phyloP scores from a whole-genome alignment of 1,140 invertebrate species.

The Aphis craccivora region DNA sequence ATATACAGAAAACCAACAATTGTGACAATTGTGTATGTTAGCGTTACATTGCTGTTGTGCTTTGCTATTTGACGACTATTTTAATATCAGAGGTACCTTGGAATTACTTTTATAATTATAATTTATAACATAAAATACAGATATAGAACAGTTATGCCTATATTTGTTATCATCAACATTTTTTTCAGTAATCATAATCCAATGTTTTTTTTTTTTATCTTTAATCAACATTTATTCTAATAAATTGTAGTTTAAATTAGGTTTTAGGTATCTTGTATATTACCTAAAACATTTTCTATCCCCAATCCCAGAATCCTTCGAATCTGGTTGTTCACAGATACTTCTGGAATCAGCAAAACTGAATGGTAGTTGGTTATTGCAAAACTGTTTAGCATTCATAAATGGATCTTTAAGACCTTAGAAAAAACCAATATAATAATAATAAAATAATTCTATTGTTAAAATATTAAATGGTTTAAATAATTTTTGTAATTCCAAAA shows the following conservation, averaged over 20 bases:
- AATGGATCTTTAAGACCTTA: conserved; percentile 60
- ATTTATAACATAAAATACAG: no score
- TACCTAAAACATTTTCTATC: conserved; percentile 56
- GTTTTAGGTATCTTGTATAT: background rate
- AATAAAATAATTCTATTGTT: background rate
- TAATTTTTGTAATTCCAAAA: background rate
- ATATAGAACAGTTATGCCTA: no score
- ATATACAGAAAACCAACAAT: no score
- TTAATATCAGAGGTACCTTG: no score
- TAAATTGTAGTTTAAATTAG: background rate
- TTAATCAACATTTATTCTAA: background rate
- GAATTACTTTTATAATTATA: no score
- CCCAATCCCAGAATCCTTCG: background rate
- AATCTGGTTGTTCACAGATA: background rate
- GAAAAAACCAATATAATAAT: conserved; percentile 28
- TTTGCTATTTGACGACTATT: no score
- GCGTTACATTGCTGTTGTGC: no score
- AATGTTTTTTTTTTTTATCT: background rate
- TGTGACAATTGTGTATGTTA: no score
- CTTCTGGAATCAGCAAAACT: conserved; percentile 57
- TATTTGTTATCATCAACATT: no score
- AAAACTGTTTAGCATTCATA: conserved; percentile 54
- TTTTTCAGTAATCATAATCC: no score
- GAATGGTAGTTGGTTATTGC: conserved; percentile 58
- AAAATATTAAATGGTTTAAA: background rate